Evolutionary conservation across 2,888 invertebrate species (phyloP), one percentile per base, ranked within the genome.

Genomic region (Leptogaster cylindrica): DNA sequence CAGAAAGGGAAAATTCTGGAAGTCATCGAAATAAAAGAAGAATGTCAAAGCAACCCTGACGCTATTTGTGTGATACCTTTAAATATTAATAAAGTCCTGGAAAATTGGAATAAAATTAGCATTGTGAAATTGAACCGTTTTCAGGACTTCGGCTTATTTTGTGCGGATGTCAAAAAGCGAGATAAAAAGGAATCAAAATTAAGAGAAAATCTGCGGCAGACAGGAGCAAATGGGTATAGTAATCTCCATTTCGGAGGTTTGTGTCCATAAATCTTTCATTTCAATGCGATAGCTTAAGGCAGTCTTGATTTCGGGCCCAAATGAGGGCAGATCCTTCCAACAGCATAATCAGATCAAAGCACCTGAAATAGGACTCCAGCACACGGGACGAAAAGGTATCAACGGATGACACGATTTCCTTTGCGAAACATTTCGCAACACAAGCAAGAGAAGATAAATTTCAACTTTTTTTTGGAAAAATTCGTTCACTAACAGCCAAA

Each of bases 91-190:
- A 39, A 55, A 12, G 4, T 36, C 36, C 6, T 25, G n/a, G 25
- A n/a, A 55, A 36, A 55, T 23, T 14, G n/a, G 36, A 55, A 55
- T 55, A 36, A 55, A 55, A 55, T 55, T 23, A 55, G 23, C 39
- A 39, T 39, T 33, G 12, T n/a, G 12, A 25, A 23, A 55, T 25
- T n/a, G 25, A 55, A n/a, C 23, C 20, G 28, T 55, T 23, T 5
- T 8, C 16, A 31, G 10, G 20, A 23, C n/a, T 46, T 46, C 20
- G 25, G 20, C 12, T 46, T 46, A 46, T 23, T 23, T 46, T 25
- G 5, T 18, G 23, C 3, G 25, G 20, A 20, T 39, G n/a, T 14
- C 3, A 41, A 5, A 20, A 12, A 23, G 18, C 6, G 18, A 52
- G 3, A 44, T 3, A 44, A 44, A 12, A 50, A 16, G 39, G 23